Conservation (phyloP, 2,888 invertebrate genomes). For the Tuta absoluta region DNA sequence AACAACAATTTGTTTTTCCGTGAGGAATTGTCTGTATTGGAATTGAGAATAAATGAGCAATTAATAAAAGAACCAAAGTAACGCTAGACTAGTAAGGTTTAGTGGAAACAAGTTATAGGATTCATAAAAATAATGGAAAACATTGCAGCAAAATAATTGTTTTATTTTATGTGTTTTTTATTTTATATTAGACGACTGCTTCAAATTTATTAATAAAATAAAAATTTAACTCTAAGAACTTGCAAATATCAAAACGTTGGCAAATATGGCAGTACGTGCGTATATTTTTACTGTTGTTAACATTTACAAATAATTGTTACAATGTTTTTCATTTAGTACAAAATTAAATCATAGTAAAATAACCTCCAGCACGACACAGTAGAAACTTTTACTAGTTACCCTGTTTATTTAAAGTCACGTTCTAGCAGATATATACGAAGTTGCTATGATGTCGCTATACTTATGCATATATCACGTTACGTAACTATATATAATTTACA, state of each 20-base stretch:
- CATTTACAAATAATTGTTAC: neutral
- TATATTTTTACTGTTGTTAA: no score
- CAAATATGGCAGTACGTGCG: no score
- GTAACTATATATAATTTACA: conserved; percentile 43
- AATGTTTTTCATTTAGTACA: conserved; percentile 13
- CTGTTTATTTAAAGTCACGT: conserved; percentile 19
- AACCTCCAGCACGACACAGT: conserved; percentile 22
- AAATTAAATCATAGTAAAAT: neutral
- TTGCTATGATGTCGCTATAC: conserved; percentile 21
- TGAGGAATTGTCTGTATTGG: conserved; percentile 71
- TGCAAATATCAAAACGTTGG: no score
- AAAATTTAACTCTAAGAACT: no score
- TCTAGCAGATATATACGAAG: conserved; percentile 19
- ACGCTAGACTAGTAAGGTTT: conserved; percentile 46
- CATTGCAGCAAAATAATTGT: neutral
- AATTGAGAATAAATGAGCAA: conserved; percentile 59
- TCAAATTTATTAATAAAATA: no score
- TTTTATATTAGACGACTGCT: no score
- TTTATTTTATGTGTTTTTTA: neutral
- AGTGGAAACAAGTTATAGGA: conserved; percentile 29
- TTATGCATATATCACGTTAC: conserved; percentile 12
- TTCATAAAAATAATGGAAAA: neutral
- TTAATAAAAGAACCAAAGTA: conserved; percentile 70
- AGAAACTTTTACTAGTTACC: conserved; percentile 16
- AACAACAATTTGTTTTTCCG: conserved; percentile 30